Evolutionary conservation across 2,888 invertebrate genomes (phyloP).

Genomic region (Eutolmus rufibarbis): DNA sequence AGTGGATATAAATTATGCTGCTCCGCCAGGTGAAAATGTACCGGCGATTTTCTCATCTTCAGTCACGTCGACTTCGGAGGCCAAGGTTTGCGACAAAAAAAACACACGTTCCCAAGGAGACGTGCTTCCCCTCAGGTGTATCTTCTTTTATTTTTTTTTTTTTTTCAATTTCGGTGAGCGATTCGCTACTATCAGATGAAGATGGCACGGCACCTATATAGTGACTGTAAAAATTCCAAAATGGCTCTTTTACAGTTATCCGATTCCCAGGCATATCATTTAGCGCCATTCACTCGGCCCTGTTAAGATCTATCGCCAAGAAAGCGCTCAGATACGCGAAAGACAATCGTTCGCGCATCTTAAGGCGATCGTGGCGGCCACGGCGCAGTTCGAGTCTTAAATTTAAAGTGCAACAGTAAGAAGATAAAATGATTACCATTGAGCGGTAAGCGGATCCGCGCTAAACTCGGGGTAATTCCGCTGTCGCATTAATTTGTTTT

Average conservation of each 20-base stretch:
- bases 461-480: neutral
- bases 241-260: slow-evolving; percentile 13
- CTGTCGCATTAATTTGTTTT: neutral
- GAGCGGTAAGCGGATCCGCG: neutral
- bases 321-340: neutral
- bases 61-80: slow-evolving; percentile 1
- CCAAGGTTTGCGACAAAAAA: slow-evolving; percentile 10
- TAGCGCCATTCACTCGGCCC: slow-evolving; percentile 16
- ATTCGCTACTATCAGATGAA: neutral
- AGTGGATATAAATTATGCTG: neutral
- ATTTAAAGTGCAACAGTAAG: neutral
- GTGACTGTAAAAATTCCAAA: slow-evolving; percentile 4
- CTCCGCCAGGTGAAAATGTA: neutral
- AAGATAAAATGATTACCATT: neutral
- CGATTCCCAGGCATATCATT: slow-evolving; percentile 14
- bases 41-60: slow-evolving; percentile 2
- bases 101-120: neutral
- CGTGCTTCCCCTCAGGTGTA: neutral
- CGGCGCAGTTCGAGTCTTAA: neutral
- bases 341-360: slow-evolving; percentile 9
- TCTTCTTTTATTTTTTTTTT: too few relatives aligned
- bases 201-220: neutral
- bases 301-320: neutral
- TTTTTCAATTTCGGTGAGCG: neutral
- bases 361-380: neutral